phyloP scores from a whole-genome alignment of 2,888 invertebrate genomes.

The Argynnis bischoffii region DNA sequence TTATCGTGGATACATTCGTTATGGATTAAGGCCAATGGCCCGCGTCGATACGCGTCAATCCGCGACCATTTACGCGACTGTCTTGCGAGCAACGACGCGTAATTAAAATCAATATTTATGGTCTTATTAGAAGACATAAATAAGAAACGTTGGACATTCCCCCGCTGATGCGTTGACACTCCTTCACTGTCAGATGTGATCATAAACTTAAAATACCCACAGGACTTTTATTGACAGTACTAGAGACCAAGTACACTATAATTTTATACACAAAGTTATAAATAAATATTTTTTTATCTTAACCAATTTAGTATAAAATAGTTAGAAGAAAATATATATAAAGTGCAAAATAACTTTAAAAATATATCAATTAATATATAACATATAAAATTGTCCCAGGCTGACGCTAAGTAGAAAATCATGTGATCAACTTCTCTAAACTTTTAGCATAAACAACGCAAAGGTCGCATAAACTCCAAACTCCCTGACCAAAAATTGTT shows the following conservation, averaged over 20 bases:
- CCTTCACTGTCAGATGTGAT: slow-evolving; percentile 44
- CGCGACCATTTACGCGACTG: slow-evolving; percentile 51
- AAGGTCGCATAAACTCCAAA: no score
- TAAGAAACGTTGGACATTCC: slow-evolving; percentile 40
- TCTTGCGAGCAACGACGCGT: slow-evolving; percentile 50
- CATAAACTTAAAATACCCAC: slow-evolving; percentile 53
- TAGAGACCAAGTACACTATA: slow-evolving; percentile 35
- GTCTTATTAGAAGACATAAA: slow-evolving; percentile 46
- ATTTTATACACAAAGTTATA: slow-evolving; percentile 13
- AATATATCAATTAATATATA: no score
- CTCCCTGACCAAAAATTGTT: no score
- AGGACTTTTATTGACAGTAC: slow-evolving; percentile 54
- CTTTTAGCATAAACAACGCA: no score
- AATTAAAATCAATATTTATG: slow-evolving; percentile 69
- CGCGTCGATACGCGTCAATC: slow-evolving; percentile 48
- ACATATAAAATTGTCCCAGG: no score
- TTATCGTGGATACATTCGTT: slow-evolving; percentile 37
- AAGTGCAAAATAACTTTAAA: no score
- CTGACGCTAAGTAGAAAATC: no score
- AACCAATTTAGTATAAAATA: neutral
- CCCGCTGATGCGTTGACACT: slow-evolving; percentile 42
- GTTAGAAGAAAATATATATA: neutral
- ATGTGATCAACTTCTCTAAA: no score
- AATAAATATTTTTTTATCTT: neutral
- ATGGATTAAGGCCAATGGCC: slow-evolving; percentile 38